Evolutionary conservation across 2,888 invertebrate genomes (phyloP), one percentile per base, ranked within the genome.

Genomic region (Acanthacorydalis orientalis): DNA sequence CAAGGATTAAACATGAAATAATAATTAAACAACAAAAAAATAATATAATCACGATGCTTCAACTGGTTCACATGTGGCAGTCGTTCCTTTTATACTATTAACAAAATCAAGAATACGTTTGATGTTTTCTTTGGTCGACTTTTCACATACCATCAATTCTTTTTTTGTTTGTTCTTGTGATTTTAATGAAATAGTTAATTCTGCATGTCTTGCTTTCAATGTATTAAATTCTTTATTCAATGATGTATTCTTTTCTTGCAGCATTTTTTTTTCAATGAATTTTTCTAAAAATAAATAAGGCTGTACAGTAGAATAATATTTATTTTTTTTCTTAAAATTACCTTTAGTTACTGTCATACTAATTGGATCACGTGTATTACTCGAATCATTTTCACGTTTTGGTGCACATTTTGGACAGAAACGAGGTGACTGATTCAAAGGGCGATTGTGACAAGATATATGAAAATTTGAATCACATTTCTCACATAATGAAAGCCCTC

Each of bases 391-490:
- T 8, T 44, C 44, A 38, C 45, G 45, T 49, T 55, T 57, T 11
- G 54, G 54, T 15, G 63, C 60, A 52, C 73, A 73, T 52, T 64
- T 66, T 7, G 72, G 72, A 55, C 73, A 73, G 49, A 64, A 65
- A 44, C 63, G 61, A 9, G 67, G 62, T 2, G 68, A 63, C 42
- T 64, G 63, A 11, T 67, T 62, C 8, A 71, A 60, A 7, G 69
- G 66, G 43, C 67, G 59, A 50, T 70, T 66, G 54, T 72, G 72
- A 53, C 73, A 73, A 45, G 68, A 66, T 9, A 71, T 60, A 54
- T 73, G 72, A 56, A 70, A 73, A 50, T 67, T 68, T 47, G 66
- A 64, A 47, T 64, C 57, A 55, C 73, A 73, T 51, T 60, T 62
- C 52, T 71, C 71, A 53, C 73, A 73, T n/a, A 64, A 57, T 16